Evolutionary conservation across 2,888 invertebrate genomes (phyloP), one percentile per base, ranked within the genome.

Genomic region (Epistrophe grossulariae): DNA sequence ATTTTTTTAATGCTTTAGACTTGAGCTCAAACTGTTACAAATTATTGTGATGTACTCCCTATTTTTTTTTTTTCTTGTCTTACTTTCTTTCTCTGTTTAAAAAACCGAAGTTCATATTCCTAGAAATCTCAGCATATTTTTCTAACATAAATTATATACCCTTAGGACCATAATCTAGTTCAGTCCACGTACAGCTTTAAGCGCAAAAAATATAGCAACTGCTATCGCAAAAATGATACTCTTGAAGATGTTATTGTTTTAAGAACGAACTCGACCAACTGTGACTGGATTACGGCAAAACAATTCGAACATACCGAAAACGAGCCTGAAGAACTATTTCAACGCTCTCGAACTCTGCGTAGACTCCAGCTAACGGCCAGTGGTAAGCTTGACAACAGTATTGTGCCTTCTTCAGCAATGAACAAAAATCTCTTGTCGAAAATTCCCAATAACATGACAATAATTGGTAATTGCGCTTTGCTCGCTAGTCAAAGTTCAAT

Each of bases 111-210:
- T 4, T 40, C 3, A 40, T 0, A 40, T 4, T 40, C 5, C 13
- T 40, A 40, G 40, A 13, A 4, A 40, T 40, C 0, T 13, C 40
- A 5, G 6, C 15, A 45, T 45, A 45, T 45, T 45, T 48, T 19
- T 11, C 55, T 28, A 74, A 48, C 62, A 40, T 72, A 59, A 50
- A 50, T 68, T 79, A 13, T 74, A 38, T 45, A 28, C 31, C 5
- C 17, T 38, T 31, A 93, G 93, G 93, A 93, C 90, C 92, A 92
- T 89, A 93, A 93, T 88, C 89, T 93, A 89, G 91, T 91, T 88
- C 92, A 93, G 89, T 92, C 93, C 48, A 91, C 91, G 28, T 93
- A 93, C 90, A 92, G 91, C 88, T 92, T 91, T 89, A 92, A 91
- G 88, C 89, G 91, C 24, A 93, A 92, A 89, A 92, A 92, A 88